Conservation (phyloP, 2,797 vertebrate genomes). For the Mormyrops attenuatus region DNA sequence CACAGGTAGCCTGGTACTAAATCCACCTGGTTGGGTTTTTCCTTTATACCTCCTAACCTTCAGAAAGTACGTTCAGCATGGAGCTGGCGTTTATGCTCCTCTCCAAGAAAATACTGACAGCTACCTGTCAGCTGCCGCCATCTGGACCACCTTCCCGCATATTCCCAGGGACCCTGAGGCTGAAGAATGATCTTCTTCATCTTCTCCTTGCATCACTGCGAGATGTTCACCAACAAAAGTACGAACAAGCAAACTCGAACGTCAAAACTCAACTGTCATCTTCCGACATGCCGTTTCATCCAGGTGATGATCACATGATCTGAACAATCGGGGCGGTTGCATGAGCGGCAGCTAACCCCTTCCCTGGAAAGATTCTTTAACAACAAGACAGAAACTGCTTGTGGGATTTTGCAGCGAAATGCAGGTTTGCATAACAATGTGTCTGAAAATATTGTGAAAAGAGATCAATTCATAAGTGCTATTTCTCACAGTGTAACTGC, state of each 20-base stretch:
- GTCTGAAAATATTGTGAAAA: not conserved
- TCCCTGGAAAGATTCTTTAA: not conserved
- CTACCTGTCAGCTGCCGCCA: not conserved
- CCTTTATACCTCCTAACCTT: not conserved
- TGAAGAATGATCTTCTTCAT: not conserved
- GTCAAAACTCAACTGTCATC: not conserved
- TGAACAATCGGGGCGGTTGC: not conserved
- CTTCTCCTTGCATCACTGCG: not conserved
- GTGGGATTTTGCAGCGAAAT: not conserved
- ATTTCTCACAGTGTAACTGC: not conserved
- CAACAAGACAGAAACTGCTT: not conserved
- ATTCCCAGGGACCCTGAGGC: not conserved
- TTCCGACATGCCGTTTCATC: not conserved
- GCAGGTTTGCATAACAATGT: not conserved
- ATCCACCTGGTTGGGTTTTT: not conserved
- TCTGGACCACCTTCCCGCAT: not conserved
- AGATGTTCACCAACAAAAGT: not conserved
- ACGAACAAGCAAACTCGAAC: not conserved
- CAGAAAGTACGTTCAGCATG: not conserved
- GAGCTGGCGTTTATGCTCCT: not conserved
- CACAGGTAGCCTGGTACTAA: not conserved
- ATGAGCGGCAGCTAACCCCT: not conserved
- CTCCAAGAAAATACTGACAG: not conserved
- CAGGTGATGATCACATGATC: not conserved
- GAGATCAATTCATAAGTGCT: slow-evolving; percentile 2